Percentiles rank a stretch among this genome's conserved stretches.
Conservation (phyloP, 2,113 vertebrate species). For the Dromiciops gliroides region DNA sequence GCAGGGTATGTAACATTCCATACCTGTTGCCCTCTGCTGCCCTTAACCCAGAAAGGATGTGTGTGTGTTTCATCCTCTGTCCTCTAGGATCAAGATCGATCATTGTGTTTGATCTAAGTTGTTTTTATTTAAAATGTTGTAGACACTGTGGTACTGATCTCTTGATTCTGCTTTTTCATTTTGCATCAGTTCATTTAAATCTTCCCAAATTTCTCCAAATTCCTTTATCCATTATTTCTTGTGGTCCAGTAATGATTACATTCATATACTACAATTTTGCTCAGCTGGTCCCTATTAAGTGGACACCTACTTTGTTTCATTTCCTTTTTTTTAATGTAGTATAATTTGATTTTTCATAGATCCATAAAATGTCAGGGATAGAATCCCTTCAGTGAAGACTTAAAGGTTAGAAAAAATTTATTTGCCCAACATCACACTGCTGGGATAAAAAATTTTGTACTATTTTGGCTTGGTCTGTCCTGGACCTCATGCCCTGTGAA, state of each 20-base stretch:
- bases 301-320: neutral
- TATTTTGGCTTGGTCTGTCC: neutral
- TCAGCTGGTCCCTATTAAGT: neutral
- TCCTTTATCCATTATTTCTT: neutral
- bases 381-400: neutral
- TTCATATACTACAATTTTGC: neutral
- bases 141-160: neutral
- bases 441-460: neutral
- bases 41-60: neutral
- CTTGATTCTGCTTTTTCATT: neutral
- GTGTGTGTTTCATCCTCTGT: neutral
- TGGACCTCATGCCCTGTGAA: neutral
- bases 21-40: neutral
- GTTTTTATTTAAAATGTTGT: neutral
- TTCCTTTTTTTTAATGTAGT: neutral
- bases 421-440: neutral
- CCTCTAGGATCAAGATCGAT: neutral
- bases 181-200: neutral
- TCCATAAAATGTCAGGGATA: neutral
- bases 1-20: neutral
- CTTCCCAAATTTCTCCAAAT: neutral
- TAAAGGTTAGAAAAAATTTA: neutral
- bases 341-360: neutral
- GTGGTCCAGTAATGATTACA: neutral
- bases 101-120: neutral